Conservation (phyloP, 2,113 vertebrate genomes). For the Bambusicola thoracicus region DNA sequence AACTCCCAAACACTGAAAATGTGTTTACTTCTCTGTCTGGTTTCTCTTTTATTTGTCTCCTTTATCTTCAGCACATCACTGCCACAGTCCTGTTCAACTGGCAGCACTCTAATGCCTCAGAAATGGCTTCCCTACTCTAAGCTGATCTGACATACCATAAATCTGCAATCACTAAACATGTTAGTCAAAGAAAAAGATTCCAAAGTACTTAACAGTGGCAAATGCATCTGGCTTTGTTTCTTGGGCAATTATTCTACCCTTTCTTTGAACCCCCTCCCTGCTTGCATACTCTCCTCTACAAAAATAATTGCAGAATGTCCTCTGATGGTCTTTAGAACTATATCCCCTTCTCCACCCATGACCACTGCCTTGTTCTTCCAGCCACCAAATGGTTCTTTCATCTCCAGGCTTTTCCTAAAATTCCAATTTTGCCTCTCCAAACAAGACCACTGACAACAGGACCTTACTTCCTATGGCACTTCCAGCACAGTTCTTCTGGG, state of each 20-base stretch:
- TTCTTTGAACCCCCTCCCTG: background rate
- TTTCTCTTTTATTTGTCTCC: background rate
- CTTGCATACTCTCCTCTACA: background rate
- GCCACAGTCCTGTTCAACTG: background rate
- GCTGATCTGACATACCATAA: background rate
- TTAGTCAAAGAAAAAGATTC: background rate
- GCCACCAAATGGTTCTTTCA: background rate
- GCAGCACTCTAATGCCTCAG: background rate
- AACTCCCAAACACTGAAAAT: background rate
- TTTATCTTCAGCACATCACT: background rate
- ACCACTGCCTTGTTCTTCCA: background rate
- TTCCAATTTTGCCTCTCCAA: background rate
- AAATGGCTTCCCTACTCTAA: background rate
- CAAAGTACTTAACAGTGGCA: background rate
- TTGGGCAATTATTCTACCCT: background rate
- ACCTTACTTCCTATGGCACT: background rate
- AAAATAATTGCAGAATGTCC: background rate
- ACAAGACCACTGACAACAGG: background rate
- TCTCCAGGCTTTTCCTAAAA: background rate
- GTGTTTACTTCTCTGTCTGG: background rate
- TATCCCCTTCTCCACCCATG: background rate
- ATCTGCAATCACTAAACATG: accelerated
- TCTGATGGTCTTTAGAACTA: background rate
- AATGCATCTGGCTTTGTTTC: background rate
- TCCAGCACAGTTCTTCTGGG: background rate